Conservation (phyloP, 2,888 invertebrate species). For the Malachius bipustulatus region DNA sequence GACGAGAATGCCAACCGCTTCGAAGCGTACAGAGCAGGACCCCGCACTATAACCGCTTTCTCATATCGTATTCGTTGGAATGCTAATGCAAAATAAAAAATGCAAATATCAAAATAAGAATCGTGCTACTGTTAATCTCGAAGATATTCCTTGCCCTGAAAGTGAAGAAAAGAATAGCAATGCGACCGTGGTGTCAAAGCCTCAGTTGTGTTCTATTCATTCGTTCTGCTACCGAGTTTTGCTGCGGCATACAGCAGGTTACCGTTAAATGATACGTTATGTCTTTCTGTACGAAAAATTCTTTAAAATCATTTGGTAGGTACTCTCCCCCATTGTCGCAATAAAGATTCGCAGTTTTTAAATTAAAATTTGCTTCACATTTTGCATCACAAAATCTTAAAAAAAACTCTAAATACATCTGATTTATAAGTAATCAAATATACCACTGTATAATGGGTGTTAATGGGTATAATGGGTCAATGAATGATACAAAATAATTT, state of each 20-base stretch:
- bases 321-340: conserved; percentile 27
- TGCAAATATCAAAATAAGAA: too few relatives aligned
- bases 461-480: too few relatives aligned
- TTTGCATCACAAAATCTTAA: neutral
- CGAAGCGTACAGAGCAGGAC: too few relatives aligned
- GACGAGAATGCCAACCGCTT: too few relatives aligned
- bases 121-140: too few relatives aligned
- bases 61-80: too few relatives aligned
- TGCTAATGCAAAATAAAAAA: too few relatives aligned
- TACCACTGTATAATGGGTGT: neutral
- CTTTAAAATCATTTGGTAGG: conserved; percentile 25
- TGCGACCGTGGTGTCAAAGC: too few relatives aligned
- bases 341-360: conserved; percentile 7
- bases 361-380: neutral
- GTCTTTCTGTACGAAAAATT: conserved; percentile 24
- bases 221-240: conserved; percentile 30
- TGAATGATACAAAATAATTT: neutral
- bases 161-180: too few relatives aligned
- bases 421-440: too few relatives aligned
- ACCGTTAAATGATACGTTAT: conserved; percentile 29
- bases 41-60: too few relatives aligned
- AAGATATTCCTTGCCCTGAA: too few relatives aligned
- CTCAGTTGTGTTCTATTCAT: conserved; percentile 29
- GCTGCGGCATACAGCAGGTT: conserved; percentile 29
- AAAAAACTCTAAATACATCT: neutral